Percentiles rank a stretch among this genome's conserved stretches.
These are phyloP conservation scores for Silurus lanzhouensis DNA, from an alignment of 2,797 vertebrate species.

Conservation along the genomic window DNA sequence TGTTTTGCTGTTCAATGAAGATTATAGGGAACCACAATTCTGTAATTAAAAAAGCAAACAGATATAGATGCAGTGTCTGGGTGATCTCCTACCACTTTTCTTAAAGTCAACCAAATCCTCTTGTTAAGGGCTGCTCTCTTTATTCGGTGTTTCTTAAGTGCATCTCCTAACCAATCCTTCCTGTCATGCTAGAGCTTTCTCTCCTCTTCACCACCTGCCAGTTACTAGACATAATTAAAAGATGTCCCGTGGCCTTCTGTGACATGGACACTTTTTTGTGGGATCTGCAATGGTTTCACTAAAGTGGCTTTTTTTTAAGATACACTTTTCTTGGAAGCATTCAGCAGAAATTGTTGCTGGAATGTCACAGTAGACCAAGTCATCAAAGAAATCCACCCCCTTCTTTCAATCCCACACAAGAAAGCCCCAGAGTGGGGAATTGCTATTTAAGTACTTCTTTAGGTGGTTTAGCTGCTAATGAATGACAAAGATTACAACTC, in stretches of 20 bases:
- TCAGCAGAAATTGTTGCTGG: not conserved
- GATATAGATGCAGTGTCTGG: not conserved
- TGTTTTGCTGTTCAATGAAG: not conserved
- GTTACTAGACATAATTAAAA: conserved; percentile 47
- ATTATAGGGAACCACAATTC: not conserved
- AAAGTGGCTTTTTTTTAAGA: conserved; percentile 49
- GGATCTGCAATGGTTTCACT: conserved; percentile 45
- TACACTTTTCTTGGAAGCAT: conserved; percentile 16
- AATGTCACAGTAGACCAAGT: not conserved
- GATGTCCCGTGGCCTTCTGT: conserved; percentile 28
- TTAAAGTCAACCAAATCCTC: not conserved
- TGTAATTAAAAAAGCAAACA: not conserved
- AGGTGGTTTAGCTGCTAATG: not conserved
- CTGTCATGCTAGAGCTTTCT: conserved; percentile 43
- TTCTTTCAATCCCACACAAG: not conserved
- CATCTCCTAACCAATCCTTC: conserved; percentile 46
- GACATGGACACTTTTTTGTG: conserved; percentile 56
- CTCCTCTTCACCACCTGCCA: conserved; percentile 59
- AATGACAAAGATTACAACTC: not conserved
- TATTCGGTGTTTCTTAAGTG: conserved; percentile 23
- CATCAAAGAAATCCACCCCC: not conserved
- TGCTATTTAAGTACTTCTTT: not conserved
- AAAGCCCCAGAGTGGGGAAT: not conserved
- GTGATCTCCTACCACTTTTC: not conserved
- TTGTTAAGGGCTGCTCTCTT: conserved; percentile 22